These are phyloP conservation scores for Epirrita christyi DNA, from an alignment of 2,888 invertebrate genomes.

Conservation along the genomic window DNA sequence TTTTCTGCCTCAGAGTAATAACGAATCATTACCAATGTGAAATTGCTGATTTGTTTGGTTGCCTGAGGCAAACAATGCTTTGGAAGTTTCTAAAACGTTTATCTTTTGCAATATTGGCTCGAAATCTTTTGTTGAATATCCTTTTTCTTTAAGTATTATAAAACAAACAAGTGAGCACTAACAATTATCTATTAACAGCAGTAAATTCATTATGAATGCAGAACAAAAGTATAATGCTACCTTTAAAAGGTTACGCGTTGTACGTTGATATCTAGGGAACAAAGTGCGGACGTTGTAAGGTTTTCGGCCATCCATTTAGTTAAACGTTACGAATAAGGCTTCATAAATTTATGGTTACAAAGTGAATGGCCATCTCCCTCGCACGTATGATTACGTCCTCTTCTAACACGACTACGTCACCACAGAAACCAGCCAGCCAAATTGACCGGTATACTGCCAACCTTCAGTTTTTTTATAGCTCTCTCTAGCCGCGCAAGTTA, in stretches of 20 bases:
- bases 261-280: constrained; percentile 55
- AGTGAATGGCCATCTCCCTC: constrained; percentile 57
- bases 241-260: constrained; percentile 56
- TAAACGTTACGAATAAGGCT: constrained; percentile 73
- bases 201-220: constrained; percentile 49
- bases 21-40: constrained; percentile 2
- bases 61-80: not conserved
- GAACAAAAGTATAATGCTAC: constrained; percentile 46
- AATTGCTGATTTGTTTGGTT: not conserved
- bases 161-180: not conserved
- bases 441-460: constrained; percentile 84
- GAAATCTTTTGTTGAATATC: not conserved
- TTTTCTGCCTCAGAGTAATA: constrained; percentile 11
- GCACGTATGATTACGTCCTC: constrained; percentile 50
- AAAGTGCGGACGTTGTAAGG: constrained; percentile 76
- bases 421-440: constrained; percentile 82
- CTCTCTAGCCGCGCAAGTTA: constrained; percentile 79
- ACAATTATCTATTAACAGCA: not conserved
- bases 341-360: constrained; percentile 74
- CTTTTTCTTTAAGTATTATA: not conserved
- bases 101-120: not conserved
- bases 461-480: constrained; percentile 84
- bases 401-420: constrained; percentile 73
- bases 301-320: constrained; percentile 77
- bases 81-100: not conserved